Evolutionary conservation across 2,797 vertebrate species (phyloP), one percentile per base, ranked within the genome.

Genomic region (Gobionotothen gibberifrons): DNA sequence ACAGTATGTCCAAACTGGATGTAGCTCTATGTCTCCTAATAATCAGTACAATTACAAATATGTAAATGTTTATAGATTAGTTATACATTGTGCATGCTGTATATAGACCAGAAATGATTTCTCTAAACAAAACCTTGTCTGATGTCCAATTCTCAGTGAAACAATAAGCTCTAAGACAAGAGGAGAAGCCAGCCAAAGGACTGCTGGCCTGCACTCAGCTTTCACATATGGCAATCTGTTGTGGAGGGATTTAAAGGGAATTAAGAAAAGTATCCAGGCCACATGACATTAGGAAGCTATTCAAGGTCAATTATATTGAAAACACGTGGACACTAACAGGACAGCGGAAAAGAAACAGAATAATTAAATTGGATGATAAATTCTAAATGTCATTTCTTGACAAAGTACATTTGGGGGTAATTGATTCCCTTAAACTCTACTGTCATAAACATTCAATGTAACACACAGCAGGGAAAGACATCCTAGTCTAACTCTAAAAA

Each of bases 171-270:
- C 13, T 1, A 48, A 69, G 56, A 69, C 44, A 47, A 65, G 49
- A 1, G 2, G 3, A 53, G 69, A 56, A 48, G 44, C 14, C 44
- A 42, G 43, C 55, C 51, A 58, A 71, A 14, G 51, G 53, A 63
- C 74, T 75, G 68, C 66, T 67, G 80, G 58, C 64, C 71, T 64
- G 73, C 60, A 51, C 78, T 84, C 74, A 77, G 84, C 83, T 79
- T 69, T 75, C 67, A 77, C 88, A 82, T 67, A 73, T 49, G 70
- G 82, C 88, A 90, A 89, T 87, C 90, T 84, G 84, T 67, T 76
- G 80, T 69, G 62, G 86, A 84, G 74, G 84, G 92, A 79, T 86
- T 94, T 91, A 88, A 85, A 74, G 53, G 86, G 92, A 87, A 87
- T 94, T 94, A 89, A 81, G 79, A 82, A 26, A 26, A 52, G 74